Evolutionary conservation across 2,888 invertebrate genomes (phyloP), one percentile per base, ranked within the genome.

Genomic region (Bhutanitis thaidina): DNA sequence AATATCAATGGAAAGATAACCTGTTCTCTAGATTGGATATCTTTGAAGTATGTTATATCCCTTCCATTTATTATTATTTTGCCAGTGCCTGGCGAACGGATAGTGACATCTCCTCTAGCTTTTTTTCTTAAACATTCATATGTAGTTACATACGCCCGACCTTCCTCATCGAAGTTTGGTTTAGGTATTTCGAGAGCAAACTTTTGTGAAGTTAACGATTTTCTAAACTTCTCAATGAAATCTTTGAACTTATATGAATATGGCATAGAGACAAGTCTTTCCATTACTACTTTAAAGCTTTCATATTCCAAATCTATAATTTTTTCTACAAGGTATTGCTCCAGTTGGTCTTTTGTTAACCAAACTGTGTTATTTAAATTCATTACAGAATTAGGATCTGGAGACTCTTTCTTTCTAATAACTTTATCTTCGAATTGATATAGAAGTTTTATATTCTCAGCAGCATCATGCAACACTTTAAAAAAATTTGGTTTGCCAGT

Each of bases 401-500:
- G 91, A 55, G 77, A 76, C 43, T 90, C 83, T 56, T 93, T 92
- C 67, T 93, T 93, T 35, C 90, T 81, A 29, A 92, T 83, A 81
- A 94, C 92, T 58, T 90, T 90, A 69, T 96, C 95, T 77, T 97
- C 94, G 67, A 93, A 91, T 47, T 84, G 90, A 69, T 95, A 90
- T 25, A 95, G 70, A 30, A 91, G 90, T 62, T 93, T 91, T 25
- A 96, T 91, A 61, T 93, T 90, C 53, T 92, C 92, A 14, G 93
- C 93, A 68, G 94, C 91, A 71, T 95, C 98, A 89, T 95, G 94
- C 62, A 98, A 84, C 4, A 94, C 70, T 69, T 95, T 92, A 74
- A 95, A 97, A 75, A 94, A 98, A 74, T 96, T 95, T 0, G 98
- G 95, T 69, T 92, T 94, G 37, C 93, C 92, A 0, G 99, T 99